Base-by-base conservation (phyloP, 2,113 vertebrate species). In the Xerus inauris region DNA sequence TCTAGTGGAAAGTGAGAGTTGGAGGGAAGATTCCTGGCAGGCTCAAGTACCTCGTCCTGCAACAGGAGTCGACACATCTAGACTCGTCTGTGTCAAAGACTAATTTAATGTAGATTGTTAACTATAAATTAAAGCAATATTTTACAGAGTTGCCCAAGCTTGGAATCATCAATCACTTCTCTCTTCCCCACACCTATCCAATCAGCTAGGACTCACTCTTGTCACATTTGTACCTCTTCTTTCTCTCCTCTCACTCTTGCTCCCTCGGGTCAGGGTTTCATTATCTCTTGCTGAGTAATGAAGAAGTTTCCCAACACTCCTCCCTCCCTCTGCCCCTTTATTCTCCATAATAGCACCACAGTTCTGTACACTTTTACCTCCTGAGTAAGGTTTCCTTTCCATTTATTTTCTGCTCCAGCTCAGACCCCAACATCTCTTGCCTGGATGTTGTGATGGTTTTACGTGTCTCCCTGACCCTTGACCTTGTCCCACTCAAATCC, bases 401-500 rank as follows among this genome's bases (percentile, higher is more conserved):
- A 40, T 94, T 75, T 49, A 35, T 94, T 89, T 75, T 95, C 47
- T 54, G n/a, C 45, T 57, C 12, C 42, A 62, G 20, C 26, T 80
- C 7, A 22, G 40, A 54, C 22, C 0, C 30, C 14, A 28, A 45
- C 28, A 28, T 19, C 51, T 47, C 69, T 51, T 69, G 40, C 38
- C 73, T 89, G 35, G 20, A 17, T 30, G 19, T 47, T 30, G 38
- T 35, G 47, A 17, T 30, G 5, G 13, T 73, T 35, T 45, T 65
- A 45, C 11, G 8, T 40, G 8, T n/a, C 20, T n/a, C n/a, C 30
- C 51, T 72, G 19, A 12, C 14, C 9, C 42, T 65, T 19, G n/a
- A 0, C 45, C 67, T 92, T 59, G 16, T 8, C 17, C 16, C 24
- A 28, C 19, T 75, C 20, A 69, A 51, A 92, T 32, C 30, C 28